Evolutionary conservation across 2,888 invertebrate genomes (phyloP).

Genomic region (Gonocerus acuteangulatus): DNA sequence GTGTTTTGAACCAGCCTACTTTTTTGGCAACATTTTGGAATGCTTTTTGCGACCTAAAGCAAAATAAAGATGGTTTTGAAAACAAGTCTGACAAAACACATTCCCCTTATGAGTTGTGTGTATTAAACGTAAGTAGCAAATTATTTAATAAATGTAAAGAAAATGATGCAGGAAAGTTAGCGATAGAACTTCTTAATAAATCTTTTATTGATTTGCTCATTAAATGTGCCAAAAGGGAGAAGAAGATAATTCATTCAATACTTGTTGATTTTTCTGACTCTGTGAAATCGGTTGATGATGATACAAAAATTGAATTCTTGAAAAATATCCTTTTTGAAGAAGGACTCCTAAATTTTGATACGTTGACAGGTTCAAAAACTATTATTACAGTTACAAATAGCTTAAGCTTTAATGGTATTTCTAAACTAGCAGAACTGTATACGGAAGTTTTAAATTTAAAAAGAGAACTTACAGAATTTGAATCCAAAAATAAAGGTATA

Average conservation of each 20-base stretch:
- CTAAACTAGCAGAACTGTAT: neutral
- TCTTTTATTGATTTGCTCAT: neutral
- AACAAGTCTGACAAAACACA: neutral
- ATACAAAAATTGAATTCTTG: conserved; percentile 1
- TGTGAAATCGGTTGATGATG: conserved; percentile 3
- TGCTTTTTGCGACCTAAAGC: conserved; percentile 2
- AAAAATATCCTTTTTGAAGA: conserved; percentile 8
- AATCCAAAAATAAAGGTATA: conserved; percentile 7
- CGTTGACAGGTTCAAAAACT: conserved; percentile 5
- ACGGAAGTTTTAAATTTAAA: conserved; percentile 2
- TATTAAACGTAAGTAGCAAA: neutral
- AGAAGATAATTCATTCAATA: neutral
- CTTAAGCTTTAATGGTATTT: conserved; percentile 11
- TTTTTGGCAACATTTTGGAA: conserved; percentile 12
- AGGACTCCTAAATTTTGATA: conserved; percentile 13
- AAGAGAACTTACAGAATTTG: neutral
- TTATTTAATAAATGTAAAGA: neutral
- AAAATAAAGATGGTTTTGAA: neutral
- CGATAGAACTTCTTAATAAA: neutral
- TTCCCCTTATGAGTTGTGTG: neutral
- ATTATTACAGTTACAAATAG: conserved; percentile 4
- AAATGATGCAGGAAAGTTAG: neutral
- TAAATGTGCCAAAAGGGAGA: neutral
- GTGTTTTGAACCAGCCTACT: neutral
- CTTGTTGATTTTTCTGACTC: neutral